Base-by-base conservation (phyloP, 2,113 vertebrate species). In the Probosciger aterrimus region DNA sequence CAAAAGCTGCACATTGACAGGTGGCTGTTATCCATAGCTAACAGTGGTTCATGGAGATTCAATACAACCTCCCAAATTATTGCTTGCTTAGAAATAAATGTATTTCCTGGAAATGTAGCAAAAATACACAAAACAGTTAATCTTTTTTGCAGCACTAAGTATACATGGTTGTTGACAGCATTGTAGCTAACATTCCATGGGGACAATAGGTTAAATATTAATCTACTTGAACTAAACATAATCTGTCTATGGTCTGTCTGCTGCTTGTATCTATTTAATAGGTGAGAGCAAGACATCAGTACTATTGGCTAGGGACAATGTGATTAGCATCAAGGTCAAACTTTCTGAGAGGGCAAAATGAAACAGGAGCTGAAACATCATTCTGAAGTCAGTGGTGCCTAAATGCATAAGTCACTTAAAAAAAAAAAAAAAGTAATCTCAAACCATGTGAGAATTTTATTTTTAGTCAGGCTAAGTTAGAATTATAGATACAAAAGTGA, bases 301-400 rank as follows among this genome's bases (percentile, higher is more conserved):
- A 46, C 19, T 91, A 25, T 12, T 79, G 52, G 71, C 71, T 24
- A 68, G 20, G 60, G 57, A 87, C 33, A 73, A 60, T 17, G 7
- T 52, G 43, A 94, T 87, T 73, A 92, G 9, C 20, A 64, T 60
- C 59, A 93, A 93, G 91, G 91, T 90, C 86, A 92, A 47, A 76
- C 71, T 91, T 93, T 87, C 65, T 79, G 68, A 55, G 33, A 57
- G 35, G 64, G 19, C 22, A 88, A 92, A 94, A 75, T 70, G 49
- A 78, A 93, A 86, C 8, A 74, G 59, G 37, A 88, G 20, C 37
- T 46, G 65, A 89, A 93, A 88, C 84, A 67, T 13, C 25, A 55
- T 83, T 78, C 52, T 84, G 46, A 77, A 95, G 57, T 53, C 47
- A 95, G 37, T 49, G 68, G 31, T 86, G 55, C 59, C 23, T 78